Evolutionary conservation across 2,113 vertebrate genomes (phyloP).

Genomic region (Blennius ocellaris): DNA sequence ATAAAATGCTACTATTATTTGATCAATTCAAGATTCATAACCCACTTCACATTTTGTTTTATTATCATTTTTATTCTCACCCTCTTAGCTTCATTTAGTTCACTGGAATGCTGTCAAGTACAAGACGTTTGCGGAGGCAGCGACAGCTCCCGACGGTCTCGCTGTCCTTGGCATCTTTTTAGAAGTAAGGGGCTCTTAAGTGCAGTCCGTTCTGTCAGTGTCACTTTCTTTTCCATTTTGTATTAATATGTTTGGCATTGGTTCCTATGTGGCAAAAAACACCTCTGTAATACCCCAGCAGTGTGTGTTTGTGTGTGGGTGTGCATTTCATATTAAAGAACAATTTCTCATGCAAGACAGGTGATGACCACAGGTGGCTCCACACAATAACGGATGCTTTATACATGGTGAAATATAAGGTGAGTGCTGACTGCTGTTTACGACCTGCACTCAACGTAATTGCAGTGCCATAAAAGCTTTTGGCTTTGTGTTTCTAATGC

Average conservation of each 20-base stretch:
- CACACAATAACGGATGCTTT: conserved; percentile 93
- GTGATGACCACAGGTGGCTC: conserved; percentile 88
- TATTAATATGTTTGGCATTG: not conserved
- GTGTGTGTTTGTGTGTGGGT: no score
- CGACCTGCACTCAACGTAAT: not conserved
- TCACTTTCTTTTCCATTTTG: not conserved
- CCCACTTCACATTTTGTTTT: no score
- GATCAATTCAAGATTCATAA: no score
- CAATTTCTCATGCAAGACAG: conserved; percentile 80
- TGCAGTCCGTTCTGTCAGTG: not conserved
- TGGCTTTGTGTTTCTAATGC: conserved; percentile 11
- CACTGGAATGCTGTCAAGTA: conserved; percentile 97
- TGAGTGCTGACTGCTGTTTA: conserved; percentile 57
- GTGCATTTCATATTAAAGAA: not conserved
- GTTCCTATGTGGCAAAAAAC: not conserved
- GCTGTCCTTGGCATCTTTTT: conserved; percentile 95
- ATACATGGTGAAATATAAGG: conserved; percentile 97
- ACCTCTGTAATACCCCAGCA: no score
- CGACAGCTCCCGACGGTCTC: conserved; percentile 89
- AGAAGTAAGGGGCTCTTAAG: conserved; percentile 84
- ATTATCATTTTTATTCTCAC: no score
- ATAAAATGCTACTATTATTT: not conserved
- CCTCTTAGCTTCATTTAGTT: conserved; percentile 92
- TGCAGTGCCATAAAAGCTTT: not conserved
- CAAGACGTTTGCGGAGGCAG: conserved; percentile 90